Base-by-base conservation (phyloP, 2,113 vertebrate species). In the Cepphus grylle region DNA sequence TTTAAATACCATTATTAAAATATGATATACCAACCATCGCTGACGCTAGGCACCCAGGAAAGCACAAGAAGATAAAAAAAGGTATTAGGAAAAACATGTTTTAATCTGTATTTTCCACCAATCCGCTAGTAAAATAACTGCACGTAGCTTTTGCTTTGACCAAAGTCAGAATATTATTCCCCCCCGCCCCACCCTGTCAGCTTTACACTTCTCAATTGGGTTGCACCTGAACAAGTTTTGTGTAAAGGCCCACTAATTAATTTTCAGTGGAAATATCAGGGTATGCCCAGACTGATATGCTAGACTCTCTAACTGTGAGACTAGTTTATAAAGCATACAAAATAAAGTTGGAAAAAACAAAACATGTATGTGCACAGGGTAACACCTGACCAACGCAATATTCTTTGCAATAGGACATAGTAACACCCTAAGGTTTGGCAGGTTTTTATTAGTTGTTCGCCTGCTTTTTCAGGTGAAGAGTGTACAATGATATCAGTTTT, bases 11-110 rank as follows among this genome's bases (percentile, higher is more conserved):
- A 85, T 91, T 72, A 96, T 87, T 69, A 97, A 97, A 98, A 97
- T 93, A 95, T 40, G 95, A 95, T 96, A 98, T 99, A 99, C 99
- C 93, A 99, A 99, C 99, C 99, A 99, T 99, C 99, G 98, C 95
- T 99, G 99, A 88, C 99, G 99, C 99, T 99, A 98, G 74, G 90
- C 94, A 97, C 82, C 90, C 94, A 92, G 93, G 98, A 93, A 97
- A 97, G 96, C 98, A 97, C 86, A 97, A 97, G 90, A 97, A 95
- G 81, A 97, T 42, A 96, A 97, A 98, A 91, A 89, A 94, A 97
- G 81, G 98, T 76, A 96, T 97, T 96, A 98, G 94, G 87, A 93
- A 91, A 94, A 92, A 49, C n/a, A 78, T 2, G 14, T 87, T 96
- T 72, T 38, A 40, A 65, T 34, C 65, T 53, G n/a, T 15, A 92